phyloP scores from a whole-genome alignment of 2,113 vertebrate species.

The Dascyllus trimaculatus region DNA sequence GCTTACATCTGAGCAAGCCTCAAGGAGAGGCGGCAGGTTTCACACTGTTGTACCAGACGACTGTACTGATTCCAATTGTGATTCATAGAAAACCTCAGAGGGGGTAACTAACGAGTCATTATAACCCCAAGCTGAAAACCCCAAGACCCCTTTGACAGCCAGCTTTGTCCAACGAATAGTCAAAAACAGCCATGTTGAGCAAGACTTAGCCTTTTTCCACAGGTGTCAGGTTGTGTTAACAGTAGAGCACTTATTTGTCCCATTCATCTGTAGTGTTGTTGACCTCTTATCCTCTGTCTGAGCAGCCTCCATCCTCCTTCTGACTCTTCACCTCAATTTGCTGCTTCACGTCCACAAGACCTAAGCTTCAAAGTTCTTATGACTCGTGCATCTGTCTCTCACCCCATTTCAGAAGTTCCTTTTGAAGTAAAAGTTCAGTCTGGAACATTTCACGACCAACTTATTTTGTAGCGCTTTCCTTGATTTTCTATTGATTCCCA shows the following conservation, averaged over 20 bases:
- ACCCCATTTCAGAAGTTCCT: conserved; percentile 69
- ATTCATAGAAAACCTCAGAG: conserved; percentile 13
- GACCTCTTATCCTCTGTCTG: conserved; percentile 64
- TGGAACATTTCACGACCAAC: conserved; percentile 79
- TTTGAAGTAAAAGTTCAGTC: conserved; percentile 86
- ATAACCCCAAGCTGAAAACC: conserved; percentile 24
- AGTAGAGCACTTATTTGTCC: conserved; percentile 68
- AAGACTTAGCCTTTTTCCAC: conserved; percentile 55
- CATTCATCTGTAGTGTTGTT: conserved; percentile 70
- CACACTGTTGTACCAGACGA: conserved; percentile 5
- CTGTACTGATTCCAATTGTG: conserved; percentile 19
- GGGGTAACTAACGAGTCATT: conserved; percentile 18
- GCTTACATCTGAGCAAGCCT: conserved; percentile 63
- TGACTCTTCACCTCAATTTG: conserved; percentile 80
- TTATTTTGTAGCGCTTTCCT: conserved; percentile 81
- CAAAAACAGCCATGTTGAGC: conserved; percentile 50
- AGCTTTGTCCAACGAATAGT: conserved; percentile 29
- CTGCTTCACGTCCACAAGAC: conserved; percentile 57
- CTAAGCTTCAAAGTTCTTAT: conserved; percentile 70
- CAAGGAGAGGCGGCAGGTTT: conserved; percentile 24
- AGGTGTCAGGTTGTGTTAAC: conserved; percentile 73
- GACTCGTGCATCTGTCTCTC: conserved; percentile 28
- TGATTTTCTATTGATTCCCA: conserved; percentile 84
- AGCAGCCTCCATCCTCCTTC: conserved; percentile 45
- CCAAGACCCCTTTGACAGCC: conserved; percentile 17